A percentile compares a stretch with the other conserved stretches of the same genome.
Evolutionary conservation across 2,888 invertebrate species (phyloP).

Genomic region (Lepidocyrtinus sp.): DNA sequence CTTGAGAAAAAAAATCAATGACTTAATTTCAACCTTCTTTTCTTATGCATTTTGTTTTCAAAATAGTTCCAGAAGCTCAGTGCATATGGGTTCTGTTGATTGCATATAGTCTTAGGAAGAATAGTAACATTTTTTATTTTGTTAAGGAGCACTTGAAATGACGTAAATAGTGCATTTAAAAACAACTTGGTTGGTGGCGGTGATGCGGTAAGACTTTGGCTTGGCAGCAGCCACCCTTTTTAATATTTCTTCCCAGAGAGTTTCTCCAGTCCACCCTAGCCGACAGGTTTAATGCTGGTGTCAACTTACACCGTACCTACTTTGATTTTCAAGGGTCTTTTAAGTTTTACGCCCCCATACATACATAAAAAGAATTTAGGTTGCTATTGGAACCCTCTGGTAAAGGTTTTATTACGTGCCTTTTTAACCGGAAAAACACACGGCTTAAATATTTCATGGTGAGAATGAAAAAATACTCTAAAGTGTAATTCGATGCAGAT

Average conservation of each 20-base stretch:
- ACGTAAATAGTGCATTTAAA: neutral
- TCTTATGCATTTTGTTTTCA: too few species aligned
- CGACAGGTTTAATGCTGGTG: slow-evolving; percentile 23
- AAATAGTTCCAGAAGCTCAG: neutral
- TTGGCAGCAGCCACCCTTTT: neutral
- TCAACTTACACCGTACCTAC: slow-evolving; percentile 52
- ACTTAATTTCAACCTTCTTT: neutral
- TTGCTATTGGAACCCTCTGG: too few species aligned
- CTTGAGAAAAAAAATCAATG: too few species aligned
- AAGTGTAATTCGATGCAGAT: slow-evolving; percentile 30
- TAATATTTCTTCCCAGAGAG: neutral
- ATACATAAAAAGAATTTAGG: neutral
- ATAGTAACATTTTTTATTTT: neutral
- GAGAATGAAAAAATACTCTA: neutral
- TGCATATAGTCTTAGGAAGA: neutral
- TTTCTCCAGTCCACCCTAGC: neutral
- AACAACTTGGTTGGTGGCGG: neutral
- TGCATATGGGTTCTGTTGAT: too few species aligned
- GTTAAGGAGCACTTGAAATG: neutral
- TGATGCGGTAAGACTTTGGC: neutral
- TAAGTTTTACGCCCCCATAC: slow-evolving; percentile 42
- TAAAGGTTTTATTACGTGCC: too few species aligned
- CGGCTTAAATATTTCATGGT: too few species aligned
- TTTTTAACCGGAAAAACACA: too few species aligned
- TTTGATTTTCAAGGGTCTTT: slow-evolving; percentile 44